phyloP scores from a whole-genome alignment of 2,797 vertebrate genomes.

The Pithecia hirsuta region DNA sequence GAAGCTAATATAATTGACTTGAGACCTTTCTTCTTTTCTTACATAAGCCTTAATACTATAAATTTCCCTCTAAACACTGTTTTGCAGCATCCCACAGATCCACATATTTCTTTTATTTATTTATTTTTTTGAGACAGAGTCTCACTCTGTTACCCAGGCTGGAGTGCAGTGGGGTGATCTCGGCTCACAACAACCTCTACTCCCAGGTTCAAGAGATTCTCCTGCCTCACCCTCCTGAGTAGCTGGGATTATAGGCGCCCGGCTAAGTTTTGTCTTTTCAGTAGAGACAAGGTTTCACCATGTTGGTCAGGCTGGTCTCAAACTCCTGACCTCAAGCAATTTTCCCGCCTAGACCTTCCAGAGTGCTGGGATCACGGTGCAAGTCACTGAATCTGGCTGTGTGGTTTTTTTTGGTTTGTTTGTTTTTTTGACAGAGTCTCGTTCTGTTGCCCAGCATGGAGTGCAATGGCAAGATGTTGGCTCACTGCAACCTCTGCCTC shows the following conservation, averaged over 20 bases:
- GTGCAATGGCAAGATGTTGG: no score
- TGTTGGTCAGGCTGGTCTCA: background rate
- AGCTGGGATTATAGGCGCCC: background rate
- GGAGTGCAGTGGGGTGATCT: background rate
- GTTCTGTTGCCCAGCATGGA: no score
- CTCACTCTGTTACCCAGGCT: background rate
- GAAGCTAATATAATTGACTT: no score
- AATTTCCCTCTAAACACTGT: background rate
- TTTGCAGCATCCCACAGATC: background rate
- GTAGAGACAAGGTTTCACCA: background rate
- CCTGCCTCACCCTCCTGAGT: background rate
- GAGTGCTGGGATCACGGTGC: background rate
- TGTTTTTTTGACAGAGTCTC: no score
- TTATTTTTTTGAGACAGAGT: background rate
- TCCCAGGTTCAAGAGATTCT: background rate
- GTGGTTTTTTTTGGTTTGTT: no score
- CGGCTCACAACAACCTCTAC: background rate
- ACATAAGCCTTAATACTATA: background rate
- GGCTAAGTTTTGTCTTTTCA: background rate
- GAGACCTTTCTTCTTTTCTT: background rate
- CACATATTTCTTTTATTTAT: background rate
- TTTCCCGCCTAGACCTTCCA: fast-evolving
- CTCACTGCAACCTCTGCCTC: no score
- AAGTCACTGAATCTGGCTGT: background rate
- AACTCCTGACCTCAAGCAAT: background rate